Evolutionary conservation across 2,797 vertebrate genomes (phyloP), one percentile per base, ranked within the genome.

Genomic region (Ibycter americanus): DNA sequence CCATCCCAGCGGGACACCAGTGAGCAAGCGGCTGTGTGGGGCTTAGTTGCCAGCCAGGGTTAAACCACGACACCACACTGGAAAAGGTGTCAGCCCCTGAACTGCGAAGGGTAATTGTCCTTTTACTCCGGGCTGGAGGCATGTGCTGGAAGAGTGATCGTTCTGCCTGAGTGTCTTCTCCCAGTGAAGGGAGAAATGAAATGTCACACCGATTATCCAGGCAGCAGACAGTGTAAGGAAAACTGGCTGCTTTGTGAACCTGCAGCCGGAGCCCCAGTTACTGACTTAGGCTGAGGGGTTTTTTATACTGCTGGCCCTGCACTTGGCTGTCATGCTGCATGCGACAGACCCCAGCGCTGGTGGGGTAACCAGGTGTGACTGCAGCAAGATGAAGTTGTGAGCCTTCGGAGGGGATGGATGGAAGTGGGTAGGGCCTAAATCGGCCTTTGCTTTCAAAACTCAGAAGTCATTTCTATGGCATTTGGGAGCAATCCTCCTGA

Each of bases 171-270:
- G 52, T 15, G 15, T 91, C 89, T 74, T 92, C 80, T 93, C 83
- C 73, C 49, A 40, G 59, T 14, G 4, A 95, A 92, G 72, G 89
- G 83, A 96, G 90, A 96, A 96, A 95, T 85, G 77, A 97, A 96
- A 97, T 97, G 97, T 97, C 97, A 96, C 92, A 71, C 92, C 96
- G 94, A 95, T 97, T 96, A 96, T 61, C 94, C 7, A n/a, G 87
- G 90, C 89, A 93, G 87, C 46, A 72, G 93, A 83, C 63, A 91
- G 94, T 55, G 85, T 34, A 49, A 93, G 73, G 79, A 93, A 92
- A 82, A 40, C 85, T 62, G 61, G 22, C 89, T 71, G 47, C 58
- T 87, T 81, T 36, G n/a, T 67, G 78, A 87, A 81, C 81, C 79
- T 74, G 67, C 72, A 87, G 92, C 90, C 74, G 12, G 87, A 90